phyloP scores from a whole-genome alignment of 2,888 invertebrate genomes.

The Monochamus alternatus region DNA sequence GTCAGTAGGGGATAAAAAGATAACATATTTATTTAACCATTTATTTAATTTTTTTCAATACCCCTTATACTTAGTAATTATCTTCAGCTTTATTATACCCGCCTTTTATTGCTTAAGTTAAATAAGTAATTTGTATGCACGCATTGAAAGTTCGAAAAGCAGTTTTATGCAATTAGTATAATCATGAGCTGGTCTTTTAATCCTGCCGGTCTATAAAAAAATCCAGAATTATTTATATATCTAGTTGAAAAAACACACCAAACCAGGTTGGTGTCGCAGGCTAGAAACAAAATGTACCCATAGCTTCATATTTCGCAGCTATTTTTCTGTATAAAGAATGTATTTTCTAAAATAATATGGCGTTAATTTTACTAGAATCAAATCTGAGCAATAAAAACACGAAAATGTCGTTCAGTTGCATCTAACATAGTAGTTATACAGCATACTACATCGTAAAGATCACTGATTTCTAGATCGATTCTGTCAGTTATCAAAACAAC shows the following conservation, averaged over 20 bases:
- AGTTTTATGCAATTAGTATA: constrained; percentile 20
- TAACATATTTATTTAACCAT: constrained; percentile 55
- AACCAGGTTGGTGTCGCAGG: too few relatives aligned
- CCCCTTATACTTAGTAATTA: constrained; percentile 26
- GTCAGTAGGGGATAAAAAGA: constrained; percentile 58
- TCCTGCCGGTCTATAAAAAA: background rate
- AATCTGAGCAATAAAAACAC: too few relatives aligned
- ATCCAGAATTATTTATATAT: background rate
- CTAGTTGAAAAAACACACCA: background rate
- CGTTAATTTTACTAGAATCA: too few relatives aligned
- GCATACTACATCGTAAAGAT: too few relatives aligned
- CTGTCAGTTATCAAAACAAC: too few relatives aligned
- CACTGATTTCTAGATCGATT: too few relatives aligned
- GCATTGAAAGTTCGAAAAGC: constrained; percentile 13
- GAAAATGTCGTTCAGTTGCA: too few relatives aligned
- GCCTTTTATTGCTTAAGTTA: constrained; percentile 30
- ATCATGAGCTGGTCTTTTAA: constrained; percentile 9
- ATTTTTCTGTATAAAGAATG: too few relatives aligned
- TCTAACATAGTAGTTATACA: too few relatives aligned
- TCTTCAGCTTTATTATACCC: constrained; percentile 18
- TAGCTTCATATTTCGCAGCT: too few relatives aligned
- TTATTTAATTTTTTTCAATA: constrained; percentile 30
- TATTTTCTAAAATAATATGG: too few relatives aligned
- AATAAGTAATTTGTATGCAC: constrained; percentile 31
- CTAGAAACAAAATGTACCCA: too few relatives aligned